Conservation (phyloP, 2,888 invertebrate species). For the Melanchra persicariae region DNA sequence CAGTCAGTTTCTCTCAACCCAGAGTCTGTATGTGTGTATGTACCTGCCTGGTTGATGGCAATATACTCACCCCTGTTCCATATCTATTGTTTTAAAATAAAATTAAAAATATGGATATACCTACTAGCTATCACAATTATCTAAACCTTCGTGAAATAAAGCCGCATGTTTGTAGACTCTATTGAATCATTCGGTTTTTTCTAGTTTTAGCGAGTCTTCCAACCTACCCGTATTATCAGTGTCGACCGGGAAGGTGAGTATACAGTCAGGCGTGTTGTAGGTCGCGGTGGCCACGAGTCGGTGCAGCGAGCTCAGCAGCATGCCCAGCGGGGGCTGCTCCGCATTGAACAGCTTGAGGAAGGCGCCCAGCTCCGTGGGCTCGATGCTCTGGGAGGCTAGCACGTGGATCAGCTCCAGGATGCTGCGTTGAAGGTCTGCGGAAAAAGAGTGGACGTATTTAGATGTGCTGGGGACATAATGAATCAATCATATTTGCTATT, state of each 20-base stretch:
- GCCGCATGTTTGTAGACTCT: too few relatives aligned
- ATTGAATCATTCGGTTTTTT: too few relatives aligned
- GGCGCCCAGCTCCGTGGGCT: conserved; percentile 89
- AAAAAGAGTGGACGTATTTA: not conserved
- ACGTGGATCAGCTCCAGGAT: conserved; percentile 92
- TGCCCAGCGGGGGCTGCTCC: conserved; percentile 88
- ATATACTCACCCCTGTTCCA: too few relatives aligned
- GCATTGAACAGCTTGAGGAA: conserved; percentile 92
- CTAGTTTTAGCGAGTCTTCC: too few relatives aligned
- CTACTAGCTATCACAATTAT: too few relatives aligned
- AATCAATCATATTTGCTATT: not conserved
- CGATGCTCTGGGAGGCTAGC: conserved; percentile 89
- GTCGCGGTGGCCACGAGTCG: conserved; percentile 81
- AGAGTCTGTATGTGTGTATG: too few relatives aligned
- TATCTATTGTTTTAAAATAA: too few relatives aligned
- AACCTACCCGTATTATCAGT: conserved; percentile 63
- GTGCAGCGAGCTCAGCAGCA: conserved; percentile 85
- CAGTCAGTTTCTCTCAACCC: too few relatives aligned
- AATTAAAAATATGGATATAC: too few relatives aligned
- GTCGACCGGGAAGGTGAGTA: conserved; percentile 89
- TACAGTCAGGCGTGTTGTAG: conserved; percentile 89
- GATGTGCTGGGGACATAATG: not conserved
- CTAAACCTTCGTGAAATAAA: too few relatives aligned
- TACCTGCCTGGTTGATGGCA: too few relatives aligned
- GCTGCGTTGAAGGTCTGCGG: conserved; percentile 92